These are phyloP conservation scores for Muraenolepis orangiensis DNA, from an alignment of 2,797 vertebrate species.

Conservation along the genomic window DNA sequence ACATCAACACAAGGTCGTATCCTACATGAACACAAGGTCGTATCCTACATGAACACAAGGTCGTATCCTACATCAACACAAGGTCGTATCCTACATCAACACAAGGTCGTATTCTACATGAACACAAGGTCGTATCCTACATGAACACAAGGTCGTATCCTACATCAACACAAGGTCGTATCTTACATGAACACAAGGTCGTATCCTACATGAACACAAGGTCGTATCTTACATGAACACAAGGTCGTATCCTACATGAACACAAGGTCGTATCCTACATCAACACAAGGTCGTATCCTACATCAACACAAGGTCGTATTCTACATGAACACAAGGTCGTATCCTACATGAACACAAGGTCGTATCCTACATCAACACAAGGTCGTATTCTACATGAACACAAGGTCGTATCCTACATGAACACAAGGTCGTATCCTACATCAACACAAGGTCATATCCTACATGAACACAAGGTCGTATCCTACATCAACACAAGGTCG, in stretches of 20 bases:
- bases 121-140: not conserved
- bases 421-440: constrained; percentile 66
- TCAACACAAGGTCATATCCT: not conserved
- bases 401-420: not conserved
- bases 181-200: too few relatives aligned
- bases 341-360: constrained; percentile 46
- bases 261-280: not conserved
- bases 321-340: too few relatives aligned
- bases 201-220: constrained; percentile 51
- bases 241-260: constrained; percentile 61
- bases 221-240: too few relatives aligned
- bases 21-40: constrained; percentile 36
- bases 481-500: constrained; percentile 36
- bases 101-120: constrained; percentile 62
- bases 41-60: too few relatives aligned
- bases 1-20: too few relatives aligned
- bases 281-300: constrained; percentile 70
- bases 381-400: constrained; percentile 57
- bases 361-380: too few relatives aligned
- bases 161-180: constrained; percentile 19
- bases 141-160: too few relatives aligned
- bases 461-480: too few relatives aligned
- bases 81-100: too few relatives aligned
- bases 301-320: not conserved
- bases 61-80: constrained; percentile 55